Conservation (phyloP, 2,797 vertebrate genomes). For the Microhierax caerulescens region DNA sequence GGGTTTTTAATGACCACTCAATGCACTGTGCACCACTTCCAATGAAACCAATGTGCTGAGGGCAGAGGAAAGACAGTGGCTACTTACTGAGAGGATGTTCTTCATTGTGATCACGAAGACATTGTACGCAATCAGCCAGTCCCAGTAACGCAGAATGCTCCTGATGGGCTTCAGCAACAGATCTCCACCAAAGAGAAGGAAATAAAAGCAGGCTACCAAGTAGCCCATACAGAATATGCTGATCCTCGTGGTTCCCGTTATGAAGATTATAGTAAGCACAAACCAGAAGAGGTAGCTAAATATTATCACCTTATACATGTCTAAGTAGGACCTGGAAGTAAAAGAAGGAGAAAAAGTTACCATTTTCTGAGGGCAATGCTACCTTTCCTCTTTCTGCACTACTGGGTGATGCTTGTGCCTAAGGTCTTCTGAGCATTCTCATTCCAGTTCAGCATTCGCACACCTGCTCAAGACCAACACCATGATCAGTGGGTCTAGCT, state of each 20-base stretch:
- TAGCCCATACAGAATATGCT: conserved; percentile 99
- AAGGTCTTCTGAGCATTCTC: not conserved
- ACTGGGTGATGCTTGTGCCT: not conserved
- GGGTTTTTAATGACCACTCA: conserved; percentile 10
- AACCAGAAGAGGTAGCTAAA: conserved; percentile 99
- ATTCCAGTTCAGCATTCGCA: not conserved
- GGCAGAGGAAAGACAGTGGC: not conserved
- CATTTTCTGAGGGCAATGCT: not conserved
- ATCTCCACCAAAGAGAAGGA: conserved; percentile 95
- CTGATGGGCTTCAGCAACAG: conserved; percentile 94
- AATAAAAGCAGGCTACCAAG: conserved; percentile 98
- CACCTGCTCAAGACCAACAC: not conserved
- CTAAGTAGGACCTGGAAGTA: conserved; percentile 90
- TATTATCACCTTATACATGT: conserved; percentile 97
- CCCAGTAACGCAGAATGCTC: conserved; percentile 95
- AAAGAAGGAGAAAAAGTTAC: not conserved
- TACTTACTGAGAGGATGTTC: conserved; percentile 92
- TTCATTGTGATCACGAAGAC: conserved; percentile 99
- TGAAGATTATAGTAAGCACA: conserved; percentile 98
- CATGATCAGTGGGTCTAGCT: not conserved
- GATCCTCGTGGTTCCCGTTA: conserved; percentile 97
- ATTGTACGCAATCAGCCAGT: conserved; percentile 98
- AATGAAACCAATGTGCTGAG: not conserved
- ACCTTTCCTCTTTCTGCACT: not conserved
- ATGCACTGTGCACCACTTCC: not conserved